Base-by-base conservation (phyloP, 64 coral and sea anemone species). In the Dendrophyllia cribrosa region DNA sequence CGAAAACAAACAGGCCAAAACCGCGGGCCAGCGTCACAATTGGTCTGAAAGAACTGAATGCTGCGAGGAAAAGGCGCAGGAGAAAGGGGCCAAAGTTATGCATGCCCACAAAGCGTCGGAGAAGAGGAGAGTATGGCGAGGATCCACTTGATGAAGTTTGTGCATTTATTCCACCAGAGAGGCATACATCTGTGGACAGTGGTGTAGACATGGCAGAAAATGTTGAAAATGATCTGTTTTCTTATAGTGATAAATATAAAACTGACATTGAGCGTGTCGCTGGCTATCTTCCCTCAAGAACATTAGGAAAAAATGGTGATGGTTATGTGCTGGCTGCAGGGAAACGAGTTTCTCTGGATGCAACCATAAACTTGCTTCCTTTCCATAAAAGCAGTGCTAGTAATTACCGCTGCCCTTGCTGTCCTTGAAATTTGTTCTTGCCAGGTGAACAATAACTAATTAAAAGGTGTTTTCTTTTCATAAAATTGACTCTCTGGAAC, bases 101-200 rank as follows among this genome's bases (percentile, higher is more conserved):
- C 62, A 84, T 84, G 80, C 80, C 80, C 1, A 84, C 80, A 51
- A 84, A 84, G 11, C 80, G 80, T 67, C 44, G 80, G 11, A 49
- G 43, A 84, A 84, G 62, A n/a, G 26, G 80, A 49, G 61, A 49
- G 11, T 67, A 50, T 65, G 17, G 19, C 2, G 80, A 84, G 0
- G 17, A 12, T 23, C 62, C 80, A 0, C 44, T 65, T 9, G 80
- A 84, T 51, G n/a, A 21, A 8, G 63, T 84, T 3, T 84, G 80
- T 10, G 47, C 63, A 5, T 84, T 67, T 44, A 47, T 84, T 67
- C 80, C 80, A 6, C 80, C 62, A 6, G 45, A 48, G 19, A 48
- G 62, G 44, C 80, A 84, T 68, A 7, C 44, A 6, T 84, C 80
- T 13, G 80, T 84, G n/a, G 80, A 84, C n/a, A 84, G 80, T 68